phyloP scores from a whole-genome alignment of 2,888 invertebrate genomes.

The Ceratothoa steindachneri region DNA sequence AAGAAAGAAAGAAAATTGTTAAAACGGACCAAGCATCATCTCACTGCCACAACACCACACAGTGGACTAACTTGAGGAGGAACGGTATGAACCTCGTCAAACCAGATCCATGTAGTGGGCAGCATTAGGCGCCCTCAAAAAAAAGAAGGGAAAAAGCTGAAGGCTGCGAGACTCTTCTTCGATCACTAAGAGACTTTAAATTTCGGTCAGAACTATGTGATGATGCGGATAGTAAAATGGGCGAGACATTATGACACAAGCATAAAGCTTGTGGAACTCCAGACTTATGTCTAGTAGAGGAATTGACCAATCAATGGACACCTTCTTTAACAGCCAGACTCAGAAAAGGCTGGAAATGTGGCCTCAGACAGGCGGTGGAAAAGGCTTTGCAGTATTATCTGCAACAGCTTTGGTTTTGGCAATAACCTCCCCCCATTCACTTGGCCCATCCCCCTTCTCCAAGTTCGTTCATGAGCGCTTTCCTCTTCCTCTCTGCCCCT shows the following conservation, averaged over 20 bases:
- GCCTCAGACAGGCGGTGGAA: too few species aligned
- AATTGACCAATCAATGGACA: not conserved
- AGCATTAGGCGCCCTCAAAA: not conserved
- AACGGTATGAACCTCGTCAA: not conserved
- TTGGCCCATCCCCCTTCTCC: too few species aligned
- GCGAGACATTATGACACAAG: not conserved
- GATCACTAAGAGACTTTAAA: not conserved
- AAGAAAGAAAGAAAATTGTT: too few species aligned
- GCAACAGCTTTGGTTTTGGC: too few species aligned
- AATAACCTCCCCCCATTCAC: too few species aligned
- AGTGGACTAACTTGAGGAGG: not conserved
- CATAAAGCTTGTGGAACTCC: not conserved
- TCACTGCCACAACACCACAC: constrained; percentile 7
- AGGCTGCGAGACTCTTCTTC: not conserved
- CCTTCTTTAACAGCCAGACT: not conserved
- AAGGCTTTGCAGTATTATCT: too few species aligned
- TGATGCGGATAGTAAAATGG: not conserved
- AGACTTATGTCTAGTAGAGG: too few species aligned
- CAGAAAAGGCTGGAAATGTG: not conserved
- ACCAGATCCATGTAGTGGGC: constrained; percentile 6
- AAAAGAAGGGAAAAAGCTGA: not conserved
- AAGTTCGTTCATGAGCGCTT: too few species aligned
- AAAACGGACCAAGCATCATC: not conserved
- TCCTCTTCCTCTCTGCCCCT: too few species aligned
- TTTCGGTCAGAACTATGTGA: not conserved